Base-by-base conservation (phyloP, 2,113 vertebrate species). In the Nansenia antarctica region DNA sequence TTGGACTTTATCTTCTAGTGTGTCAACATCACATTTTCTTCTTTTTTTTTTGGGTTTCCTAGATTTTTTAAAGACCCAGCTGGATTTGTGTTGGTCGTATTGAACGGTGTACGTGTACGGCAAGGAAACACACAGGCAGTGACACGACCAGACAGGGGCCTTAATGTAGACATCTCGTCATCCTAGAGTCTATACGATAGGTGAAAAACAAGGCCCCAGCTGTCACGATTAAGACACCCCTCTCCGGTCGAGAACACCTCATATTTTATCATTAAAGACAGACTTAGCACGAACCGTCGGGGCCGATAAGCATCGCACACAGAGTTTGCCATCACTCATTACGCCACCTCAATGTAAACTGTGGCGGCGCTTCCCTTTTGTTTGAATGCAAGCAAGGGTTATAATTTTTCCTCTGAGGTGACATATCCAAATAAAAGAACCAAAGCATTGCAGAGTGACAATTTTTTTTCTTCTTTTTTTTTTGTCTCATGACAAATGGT, bases 401-500 rank as follows among this genome's bases (percentile, higher is more conserved):
- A 71, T 92, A 74, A 89, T 86, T 88, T 91, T 81, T 59, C 72
- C 75, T 81, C 42, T 11, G 80, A 88, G 87, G 87, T 85, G 87
- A 83, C 87, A 88, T 81, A 87, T 86, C 91, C 88, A 91, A 92
- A 92, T 90, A 92, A 86, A 89, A 73, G 76, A 92, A 85, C 72
- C 87, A 93, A 93, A 90, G 86, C 89, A 89, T 86, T n/a, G 76
- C 74, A 87, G 84, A 91, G 81, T 82, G 92, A 88, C 91, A 89
- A 90, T 93, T 91, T 92, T 69, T 75, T 58, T 90, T 82, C 85
- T 87, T 94, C 93, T 90, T 93, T 91, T 92, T 69, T 75, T 58
- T 90, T 82, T 86, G 87, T 94, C 93, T 93, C 89, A 90, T 95
- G 93, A 96, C 92, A 93, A 95, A 95, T 88, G 86, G 94, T 93